Conservation (phyloP, 64 coral and sea anemone genomes). For the Cladopsammia gracilis region DNA sequence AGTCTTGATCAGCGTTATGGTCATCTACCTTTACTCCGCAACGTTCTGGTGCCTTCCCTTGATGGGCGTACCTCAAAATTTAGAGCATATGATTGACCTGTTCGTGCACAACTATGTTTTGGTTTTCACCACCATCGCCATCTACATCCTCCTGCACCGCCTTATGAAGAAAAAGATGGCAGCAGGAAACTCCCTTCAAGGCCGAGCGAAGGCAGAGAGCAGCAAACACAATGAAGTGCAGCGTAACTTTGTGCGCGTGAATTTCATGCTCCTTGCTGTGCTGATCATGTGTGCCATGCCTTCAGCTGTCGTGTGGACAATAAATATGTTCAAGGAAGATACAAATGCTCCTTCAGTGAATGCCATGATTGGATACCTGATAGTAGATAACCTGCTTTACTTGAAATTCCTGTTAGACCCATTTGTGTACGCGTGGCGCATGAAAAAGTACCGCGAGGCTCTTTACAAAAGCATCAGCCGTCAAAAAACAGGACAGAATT, state of each 20-base stretch:
- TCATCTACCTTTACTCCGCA: slow-evolving; percentile 1
- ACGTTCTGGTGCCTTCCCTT: not conserved
- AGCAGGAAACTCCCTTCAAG: not conserved
- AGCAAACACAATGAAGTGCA: not conserved
- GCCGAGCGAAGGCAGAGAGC: not conserved
- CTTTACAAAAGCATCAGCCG: not conserved
- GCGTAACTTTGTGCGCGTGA: slow-evolving; percentile 30
- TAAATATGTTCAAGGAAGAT: not conserved
- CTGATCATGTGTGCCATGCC: slow-evolving; percentile 23
- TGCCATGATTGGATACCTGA: not conserved
- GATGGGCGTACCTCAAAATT: not conserved
- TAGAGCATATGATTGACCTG: not conserved
- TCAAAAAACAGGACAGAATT: not conserved
- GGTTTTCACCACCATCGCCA: not conserved
- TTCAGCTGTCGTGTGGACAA: not conserved
- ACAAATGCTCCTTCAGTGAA: not conserved
- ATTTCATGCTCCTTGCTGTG: slow-evolving; percentile 14
- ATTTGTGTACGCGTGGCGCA: slow-evolving; percentile 54
- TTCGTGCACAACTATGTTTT: slow-evolving; percentile 16
- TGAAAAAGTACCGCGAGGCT: slow-evolving; percentile 8
- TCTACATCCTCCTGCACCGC: slow-evolving; percentile 19
- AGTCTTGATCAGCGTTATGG: not conserved
- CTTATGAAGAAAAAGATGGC: slow-evolving; percentile 11
- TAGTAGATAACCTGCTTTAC: slow-evolving; percentile 41
- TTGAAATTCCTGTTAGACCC: slow-evolving; percentile 62